phyloP scores from a whole-genome alignment of 92 coral and sea anemone genomes.

The Phenganax subtilis region DNA sequence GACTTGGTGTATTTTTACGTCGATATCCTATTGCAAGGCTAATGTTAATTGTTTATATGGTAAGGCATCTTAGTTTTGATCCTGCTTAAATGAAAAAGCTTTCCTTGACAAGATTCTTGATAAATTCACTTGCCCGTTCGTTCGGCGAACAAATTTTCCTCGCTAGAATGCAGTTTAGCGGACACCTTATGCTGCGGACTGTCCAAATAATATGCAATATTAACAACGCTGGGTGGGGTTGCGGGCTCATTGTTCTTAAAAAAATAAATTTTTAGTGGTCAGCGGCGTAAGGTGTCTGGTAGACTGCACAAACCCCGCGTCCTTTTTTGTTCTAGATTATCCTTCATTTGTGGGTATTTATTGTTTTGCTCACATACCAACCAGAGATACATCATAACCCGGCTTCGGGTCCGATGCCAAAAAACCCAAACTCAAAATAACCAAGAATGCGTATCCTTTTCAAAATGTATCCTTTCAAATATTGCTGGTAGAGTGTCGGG shows the following conservation, averaged over 20 bases:
- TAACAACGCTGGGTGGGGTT: too few relatives aligned
- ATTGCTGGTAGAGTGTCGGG: neutral
- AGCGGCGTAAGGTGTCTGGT: too few relatives aligned
- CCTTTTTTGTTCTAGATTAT: conserved; percentile 50
- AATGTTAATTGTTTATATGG: conserved; percentile 93
- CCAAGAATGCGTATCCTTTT: neutral
- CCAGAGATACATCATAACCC: conserved; percentile 77
- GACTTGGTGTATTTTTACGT: conserved; percentile 86
- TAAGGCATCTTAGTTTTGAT: conserved; percentile 34
- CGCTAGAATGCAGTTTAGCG: too few relatives aligned
- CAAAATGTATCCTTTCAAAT: neutral
- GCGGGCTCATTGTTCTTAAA: neutral
- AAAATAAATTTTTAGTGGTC: neutral
- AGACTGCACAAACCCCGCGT: neutral
- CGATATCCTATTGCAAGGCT: conserved; percentile 89
- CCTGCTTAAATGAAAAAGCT: neutral
- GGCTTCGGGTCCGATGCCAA: conserved; percentile 69
- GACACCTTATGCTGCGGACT: too few relatives aligned
- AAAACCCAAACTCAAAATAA: conserved; percentile 46
- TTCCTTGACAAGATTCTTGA: neutral
- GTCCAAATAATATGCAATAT: too few relatives aligned
- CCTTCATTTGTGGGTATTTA: conserved; percentile 86
- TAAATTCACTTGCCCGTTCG: too few relatives aligned
- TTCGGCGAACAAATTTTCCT: too few relatives aligned
- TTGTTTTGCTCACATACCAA: conserved; percentile 88